phyloP scores from a whole-genome alignment of 2,113 vertebrate species.

The Melospiza melodia region DNA sequence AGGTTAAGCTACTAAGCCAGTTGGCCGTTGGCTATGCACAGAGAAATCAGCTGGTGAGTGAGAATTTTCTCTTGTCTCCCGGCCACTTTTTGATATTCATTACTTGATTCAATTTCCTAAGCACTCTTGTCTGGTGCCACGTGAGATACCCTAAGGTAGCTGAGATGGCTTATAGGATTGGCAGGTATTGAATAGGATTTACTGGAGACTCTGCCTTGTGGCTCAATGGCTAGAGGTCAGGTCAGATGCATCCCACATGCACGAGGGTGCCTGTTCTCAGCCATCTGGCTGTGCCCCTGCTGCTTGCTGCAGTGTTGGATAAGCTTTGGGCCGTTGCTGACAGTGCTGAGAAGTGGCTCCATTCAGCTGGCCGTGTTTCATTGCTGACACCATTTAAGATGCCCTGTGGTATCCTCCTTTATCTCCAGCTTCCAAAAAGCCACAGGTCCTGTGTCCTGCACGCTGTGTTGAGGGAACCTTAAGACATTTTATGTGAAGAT shows the following conservation, averaged over 20 bases:
- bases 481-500: background rate
- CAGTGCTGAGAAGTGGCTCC: background rate
- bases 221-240: background rate
- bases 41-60: background rate
- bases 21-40: background rate
- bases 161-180: background rate
- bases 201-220: background rate
- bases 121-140: background rate
- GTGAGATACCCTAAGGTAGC: background rate
- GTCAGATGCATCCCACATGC: background rate
- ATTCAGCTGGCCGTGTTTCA: background rate
- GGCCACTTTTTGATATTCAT: background rate
- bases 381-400: background rate
- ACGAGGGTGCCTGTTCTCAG: background rate
- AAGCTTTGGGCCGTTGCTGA: background rate
- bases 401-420: background rate
- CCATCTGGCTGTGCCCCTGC: background rate
- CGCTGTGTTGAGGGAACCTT: background rate
- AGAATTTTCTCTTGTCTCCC: background rate
- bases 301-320: background rate
- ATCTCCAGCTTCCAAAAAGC: background rate
- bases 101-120: background rate
- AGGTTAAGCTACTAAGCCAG: background rate
- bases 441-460: background rate
- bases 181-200: background rate